Percentiles rank a stretch among this genome's conserved stretches.
These are phyloP conservation scores for Pangasius djambal DNA, from an alignment of 2,797 vertebrate species.

Conservation along the genomic window DNA sequence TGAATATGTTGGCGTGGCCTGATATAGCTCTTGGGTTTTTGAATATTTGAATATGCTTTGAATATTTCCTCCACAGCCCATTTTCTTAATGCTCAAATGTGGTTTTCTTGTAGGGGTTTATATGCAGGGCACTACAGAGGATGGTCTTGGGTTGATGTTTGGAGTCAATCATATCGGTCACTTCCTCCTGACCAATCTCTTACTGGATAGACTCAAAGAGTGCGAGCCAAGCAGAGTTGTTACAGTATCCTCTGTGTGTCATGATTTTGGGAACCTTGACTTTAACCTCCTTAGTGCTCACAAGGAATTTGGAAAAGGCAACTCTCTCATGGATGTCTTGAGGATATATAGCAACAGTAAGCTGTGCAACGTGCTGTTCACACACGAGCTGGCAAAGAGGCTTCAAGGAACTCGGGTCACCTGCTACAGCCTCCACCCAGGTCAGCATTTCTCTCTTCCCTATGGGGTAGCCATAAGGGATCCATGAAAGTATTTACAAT, in stretches of 20 bases:
- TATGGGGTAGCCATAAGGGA: background rate
- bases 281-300: constrained; percentile 67
- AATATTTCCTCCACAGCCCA: background rate
- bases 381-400: constrained; percentile 68
- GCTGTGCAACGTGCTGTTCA: constrained; percentile 73
- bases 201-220: constrained; percentile 67
- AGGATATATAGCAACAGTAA: constrained; percentile 68
- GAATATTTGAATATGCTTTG: background rate
- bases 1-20: background rate
- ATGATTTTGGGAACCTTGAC: constrained; percentile 65
- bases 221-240: constrained; percentile 67
- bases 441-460: constrained; percentile 52
- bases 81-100: background rate
- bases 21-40: background rate
- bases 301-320: constrained; percentile 61
- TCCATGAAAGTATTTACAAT: background rate
- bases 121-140: constrained; percentile 64
- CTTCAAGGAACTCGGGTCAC: constrained; percentile 65
- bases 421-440: constrained; percentile 71
- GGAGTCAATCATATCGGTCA: constrained; percentile 73
- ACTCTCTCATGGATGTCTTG: constrained; percentile 5
- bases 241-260: constrained; percentile 61
- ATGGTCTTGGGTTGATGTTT: constrained; percentile 72
- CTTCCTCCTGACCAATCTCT: constrained; percentile 72
- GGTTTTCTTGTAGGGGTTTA: constrained; percentile 58